These are phyloP conservation scores for Stenodera caucasica DNA, from an alignment of 2,888 invertebrate genomes.

Conservation along the genomic window DNA sequence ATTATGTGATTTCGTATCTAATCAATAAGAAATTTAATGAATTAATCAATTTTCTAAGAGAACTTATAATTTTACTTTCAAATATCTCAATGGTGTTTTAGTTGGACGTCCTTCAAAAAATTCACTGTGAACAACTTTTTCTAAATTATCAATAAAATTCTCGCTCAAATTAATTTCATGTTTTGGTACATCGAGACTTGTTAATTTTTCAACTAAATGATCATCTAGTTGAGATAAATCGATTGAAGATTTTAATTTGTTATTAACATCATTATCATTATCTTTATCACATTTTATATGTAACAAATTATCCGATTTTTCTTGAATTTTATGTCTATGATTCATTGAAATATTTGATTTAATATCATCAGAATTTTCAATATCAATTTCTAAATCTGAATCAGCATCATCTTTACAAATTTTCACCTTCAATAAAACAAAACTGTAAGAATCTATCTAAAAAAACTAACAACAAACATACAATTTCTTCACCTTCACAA, in stretches of 20 bases:
- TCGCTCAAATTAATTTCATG: slow-evolving; percentile 53
- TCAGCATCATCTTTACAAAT: slow-evolving; percentile 49
- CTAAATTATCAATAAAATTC: slow-evolving; percentile 57
- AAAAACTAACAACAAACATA: no score
- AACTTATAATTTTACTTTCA: slow-evolving; percentile 49
- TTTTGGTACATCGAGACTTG: slow-evolving; percentile 55
- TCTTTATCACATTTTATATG: slow-evolving; percentile 1
- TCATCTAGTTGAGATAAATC: slow-evolving; percentile 38
- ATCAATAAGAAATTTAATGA: not conserved
- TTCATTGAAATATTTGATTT: slow-evolving; percentile 10
- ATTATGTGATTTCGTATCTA: slow-evolving; percentile 63
- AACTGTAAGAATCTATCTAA: no score
- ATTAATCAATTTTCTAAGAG: slow-evolving; percentile 4
- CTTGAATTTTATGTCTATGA: not conserved
- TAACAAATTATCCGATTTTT: not conserved
- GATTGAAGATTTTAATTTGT: slow-evolving; percentile 24
- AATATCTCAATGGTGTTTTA: slow-evolving; percentile 62
- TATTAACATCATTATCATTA: slow-evolving; percentile 13
- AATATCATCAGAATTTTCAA: slow-evolving; percentile 59
- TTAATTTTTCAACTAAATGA: slow-evolving; percentile 39
- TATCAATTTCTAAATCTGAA: slow-evolving; percentile 63
- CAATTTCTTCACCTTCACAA: slow-evolving; percentile 60
- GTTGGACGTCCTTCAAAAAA: slow-evolving; percentile 61
- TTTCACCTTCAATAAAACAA: slow-evolving; percentile 46
- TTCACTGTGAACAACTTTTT: slow-evolving; percentile 60